Percentiles rank a stretch among this genome's conserved stretches.
phyloP scores from a whole-genome alignment of 2,113 vertebrate genomes.

The Anarrhichthys ocellatus region DNA sequence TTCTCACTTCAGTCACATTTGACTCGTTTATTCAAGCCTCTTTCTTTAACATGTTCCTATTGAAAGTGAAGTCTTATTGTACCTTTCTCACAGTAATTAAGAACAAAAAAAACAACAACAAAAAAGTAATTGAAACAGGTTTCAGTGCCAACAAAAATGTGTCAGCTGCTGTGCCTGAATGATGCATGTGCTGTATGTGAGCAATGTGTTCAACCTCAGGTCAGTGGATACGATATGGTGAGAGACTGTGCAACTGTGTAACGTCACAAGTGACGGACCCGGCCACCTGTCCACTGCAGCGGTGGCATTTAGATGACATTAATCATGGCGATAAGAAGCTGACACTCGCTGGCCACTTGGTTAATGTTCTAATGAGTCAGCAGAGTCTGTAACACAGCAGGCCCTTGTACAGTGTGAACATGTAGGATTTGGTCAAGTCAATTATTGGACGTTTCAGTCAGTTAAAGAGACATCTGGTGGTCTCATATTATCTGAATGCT shows the following conservation, averaged over 20 bases:
- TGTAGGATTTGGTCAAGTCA: neutral
- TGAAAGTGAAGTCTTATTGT: conserved; percentile 2
- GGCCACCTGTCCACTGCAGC: conserved; percentile 45
- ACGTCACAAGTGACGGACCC: conserved; percentile 37
- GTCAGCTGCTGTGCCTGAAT: conserved; percentile 23
- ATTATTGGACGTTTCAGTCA: conserved; percentile 1
- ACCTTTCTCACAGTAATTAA: conserved; percentile 57
- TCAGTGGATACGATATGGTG: conserved; percentile 23
- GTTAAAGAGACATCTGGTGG: conserved; percentile 12
- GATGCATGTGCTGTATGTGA: conserved; percentile 24
- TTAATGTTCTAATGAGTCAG: conserved; percentile 13
- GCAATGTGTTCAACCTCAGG: conserved; percentile 33
- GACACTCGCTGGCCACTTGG: conserved; percentile 39
- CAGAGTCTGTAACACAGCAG: conserved; percentile 6
- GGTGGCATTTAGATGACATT: conserved; percentile 48
- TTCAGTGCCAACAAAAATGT: conserved; percentile 57
- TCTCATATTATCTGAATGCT: conserved; percentile 14
- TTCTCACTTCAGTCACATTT: conserved; percentile 28
- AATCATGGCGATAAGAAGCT: conserved; percentile 65
- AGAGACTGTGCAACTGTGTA: conserved; percentile 38
- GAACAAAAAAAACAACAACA: conserved; percentile 19
- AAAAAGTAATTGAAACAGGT: conserved; percentile 45
- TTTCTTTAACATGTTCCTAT: conserved; percentile 18
- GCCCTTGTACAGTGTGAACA: neutral
- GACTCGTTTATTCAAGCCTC: conserved; percentile 1